These are phyloP conservation scores for Crypturellus undulatus DNA, from an alignment of 2,113 vertebrate genomes.

Conservation along the genomic window DNA sequence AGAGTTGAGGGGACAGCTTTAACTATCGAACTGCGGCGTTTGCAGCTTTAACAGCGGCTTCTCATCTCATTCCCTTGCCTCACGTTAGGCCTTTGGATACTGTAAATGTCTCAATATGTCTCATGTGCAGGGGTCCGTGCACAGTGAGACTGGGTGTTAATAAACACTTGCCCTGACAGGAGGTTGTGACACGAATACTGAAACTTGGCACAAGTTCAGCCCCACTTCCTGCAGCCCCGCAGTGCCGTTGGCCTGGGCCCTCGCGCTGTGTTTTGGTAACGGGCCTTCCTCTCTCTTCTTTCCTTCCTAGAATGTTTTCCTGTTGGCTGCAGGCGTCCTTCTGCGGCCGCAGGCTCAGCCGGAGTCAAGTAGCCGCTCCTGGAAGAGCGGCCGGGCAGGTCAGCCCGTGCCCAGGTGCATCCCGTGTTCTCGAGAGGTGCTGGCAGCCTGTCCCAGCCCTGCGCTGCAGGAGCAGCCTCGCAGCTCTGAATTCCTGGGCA, in stretches of 20 bases:
- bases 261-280: neutral
- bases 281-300: neutral
- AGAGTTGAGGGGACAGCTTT: neutral
- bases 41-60: neutral
- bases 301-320: neutral
- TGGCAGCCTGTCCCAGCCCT: neutral
- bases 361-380: neutral
- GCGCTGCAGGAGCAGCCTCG: neutral
- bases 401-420: too few relatives aligned
- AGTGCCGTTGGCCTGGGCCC: neutral
- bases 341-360: neutral
- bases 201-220: neutral
- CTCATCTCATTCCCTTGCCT: slow-evolving; percentile 1
- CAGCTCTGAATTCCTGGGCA: slow-evolving; percentile 15
- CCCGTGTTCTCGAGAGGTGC: neutral
- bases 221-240: neutral
- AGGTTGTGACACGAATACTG: slow-evolving; percentile 7
- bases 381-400: neutral
- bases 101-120: slow-evolving; percentile 38
- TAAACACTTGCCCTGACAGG: neutral
- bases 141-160: neutral
- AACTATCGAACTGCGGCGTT: neutral
- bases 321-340: neutral
- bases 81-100: neutral
- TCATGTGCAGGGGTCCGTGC: slow-evolving; percentile 18